Evolutionary conservation across 2,797 vertebrate genomes (phyloP).

Genomic region (Macropus fuliginosus): DNA sequence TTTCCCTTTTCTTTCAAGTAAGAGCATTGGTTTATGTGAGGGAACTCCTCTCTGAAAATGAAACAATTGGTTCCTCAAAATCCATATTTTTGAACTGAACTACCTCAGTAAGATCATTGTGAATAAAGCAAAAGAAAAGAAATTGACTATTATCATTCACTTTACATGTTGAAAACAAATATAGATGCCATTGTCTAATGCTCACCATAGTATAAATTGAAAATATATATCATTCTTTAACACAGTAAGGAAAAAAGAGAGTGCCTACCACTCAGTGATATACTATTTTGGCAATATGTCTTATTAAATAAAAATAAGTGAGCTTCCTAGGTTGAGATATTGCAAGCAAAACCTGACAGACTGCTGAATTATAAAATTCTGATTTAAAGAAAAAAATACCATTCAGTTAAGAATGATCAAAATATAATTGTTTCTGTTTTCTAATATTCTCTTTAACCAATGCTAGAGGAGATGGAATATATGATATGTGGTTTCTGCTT

Average conservation of each 20-base stretch:
- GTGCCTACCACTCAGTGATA: slow-evolving; percentile 69
- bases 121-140: slow-evolving; percentile 82
- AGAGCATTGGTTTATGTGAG: slow-evolving; percentile 67
- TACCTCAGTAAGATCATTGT: slow-evolving; percentile 77
- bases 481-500: background rate
- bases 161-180: slow-evolving; percentile 82
- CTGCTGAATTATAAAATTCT: slow-evolving; percentile 72
- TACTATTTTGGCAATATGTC: slow-evolving; percentile 71
- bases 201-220: slow-evolving; percentile 82
- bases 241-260: slow-evolving; percentile 70
- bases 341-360: slow-evolving; percentile 75
- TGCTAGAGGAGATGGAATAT: background rate
- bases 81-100: slow-evolving; percentile 77
- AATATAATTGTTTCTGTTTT: slow-evolving; percentile 69
- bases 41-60: slow-evolving; percentile 69
- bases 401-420: slow-evolving; percentile 70
- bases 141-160: slow-evolving; percentile 84
- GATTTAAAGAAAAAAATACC: slow-evolving; percentile 65
- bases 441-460: slow-evolving; percentile 31
- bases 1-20: slow-evolving; percentile 56
- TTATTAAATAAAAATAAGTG: slow-evolving; percentile 76
- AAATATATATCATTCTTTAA: slow-evolving; percentile 83
- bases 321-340: slow-evolving; percentile 65
- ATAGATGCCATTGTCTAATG: slow-evolving; percentile 81
- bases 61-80: slow-evolving; percentile 73